Conservation (phyloP, 2,113 vertebrate species). For the Uropsilus gracilis region DNA sequence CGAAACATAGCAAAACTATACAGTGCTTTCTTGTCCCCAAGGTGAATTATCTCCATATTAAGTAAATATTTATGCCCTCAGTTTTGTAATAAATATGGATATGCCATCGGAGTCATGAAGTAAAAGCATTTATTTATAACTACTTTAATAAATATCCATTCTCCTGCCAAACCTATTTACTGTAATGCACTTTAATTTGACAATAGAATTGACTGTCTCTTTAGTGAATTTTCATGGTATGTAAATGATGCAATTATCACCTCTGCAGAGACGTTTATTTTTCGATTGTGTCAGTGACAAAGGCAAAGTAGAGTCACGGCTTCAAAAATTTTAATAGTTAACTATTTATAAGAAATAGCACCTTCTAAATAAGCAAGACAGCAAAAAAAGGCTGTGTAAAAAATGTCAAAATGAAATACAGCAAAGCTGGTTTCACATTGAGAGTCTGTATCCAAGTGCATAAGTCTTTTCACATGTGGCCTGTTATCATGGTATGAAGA, state of each 20-base stretch:
- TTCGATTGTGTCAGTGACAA: slow-evolving; percentile 17
- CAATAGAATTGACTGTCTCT: slow-evolving; percentile 17
- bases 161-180: slow-evolving; percentile 13
- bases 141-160: slow-evolving; percentile 15
- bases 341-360: not conserved
- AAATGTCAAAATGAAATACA: slow-evolving; percentile 58
- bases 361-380: slow-evolving; percentile 61
- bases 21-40: not conserved
- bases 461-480: slow-evolving; percentile 29
- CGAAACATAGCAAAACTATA: not conserved
- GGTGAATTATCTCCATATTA: not conserved
- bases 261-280: slow-evolving; percentile 18
- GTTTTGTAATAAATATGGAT: not conserved
- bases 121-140: slow-evolving; percentile 58
- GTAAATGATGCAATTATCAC: slow-evolving; percentile 68
- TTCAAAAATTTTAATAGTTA: slow-evolving; percentile 44
- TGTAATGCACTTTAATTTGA: not conserved
- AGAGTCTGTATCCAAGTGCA: not conserved
- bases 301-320: not conserved
- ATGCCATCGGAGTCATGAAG: not conserved
- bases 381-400: slow-evolving; percentile 5
- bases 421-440: not conserved
- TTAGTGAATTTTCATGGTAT: slow-evolving; percentile 38
- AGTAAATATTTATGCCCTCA: not conserved
- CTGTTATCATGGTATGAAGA: slow-evolving; percentile 36